Percentiles rank a stretch among this genome's conserved stretches.
phyloP scores from a whole-genome alignment of 2,797 vertebrate species.

The Phataginus tricuspis region DNA sequence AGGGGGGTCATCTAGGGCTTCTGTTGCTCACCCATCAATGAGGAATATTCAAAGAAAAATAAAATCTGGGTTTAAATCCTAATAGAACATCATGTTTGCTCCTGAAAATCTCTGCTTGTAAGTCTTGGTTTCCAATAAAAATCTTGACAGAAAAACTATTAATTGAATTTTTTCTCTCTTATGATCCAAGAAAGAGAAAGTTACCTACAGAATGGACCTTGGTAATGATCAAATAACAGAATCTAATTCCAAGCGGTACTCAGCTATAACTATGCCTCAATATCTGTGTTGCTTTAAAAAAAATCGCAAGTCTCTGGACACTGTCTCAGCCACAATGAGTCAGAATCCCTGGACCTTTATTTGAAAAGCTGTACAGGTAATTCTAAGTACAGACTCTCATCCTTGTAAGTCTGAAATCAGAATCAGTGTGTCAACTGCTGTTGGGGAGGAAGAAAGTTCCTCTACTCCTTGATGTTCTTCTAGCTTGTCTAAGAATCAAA shows the following conservation, averaged over 20 bases:
- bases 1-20: background rate
- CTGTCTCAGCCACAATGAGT: background rate
- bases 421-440: background rate
- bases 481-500: no score
- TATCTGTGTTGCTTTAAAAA: background rate
- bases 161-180: background rate
- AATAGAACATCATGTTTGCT: background rate
- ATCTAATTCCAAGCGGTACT: background rate
- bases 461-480: no score
- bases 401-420: background rate
- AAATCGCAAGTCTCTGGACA: background rate
- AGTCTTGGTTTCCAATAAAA: background rate
- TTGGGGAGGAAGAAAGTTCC: no score
- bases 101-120: background rate
- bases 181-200: background rate
- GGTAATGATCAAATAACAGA: background rate
- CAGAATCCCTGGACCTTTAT: background rate
- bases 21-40: background rate
- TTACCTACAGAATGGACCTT: background rate
- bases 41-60: background rate
- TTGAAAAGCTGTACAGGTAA: background rate
- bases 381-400: background rate
- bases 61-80: constrained; percentile 15
- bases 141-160: background rate
- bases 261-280: background rate